Evolutionary conservation across 2,888 invertebrate species (phyloP), one percentile per base, ranked within the genome.

Genomic region (Antheraea assamensis): DNA sequence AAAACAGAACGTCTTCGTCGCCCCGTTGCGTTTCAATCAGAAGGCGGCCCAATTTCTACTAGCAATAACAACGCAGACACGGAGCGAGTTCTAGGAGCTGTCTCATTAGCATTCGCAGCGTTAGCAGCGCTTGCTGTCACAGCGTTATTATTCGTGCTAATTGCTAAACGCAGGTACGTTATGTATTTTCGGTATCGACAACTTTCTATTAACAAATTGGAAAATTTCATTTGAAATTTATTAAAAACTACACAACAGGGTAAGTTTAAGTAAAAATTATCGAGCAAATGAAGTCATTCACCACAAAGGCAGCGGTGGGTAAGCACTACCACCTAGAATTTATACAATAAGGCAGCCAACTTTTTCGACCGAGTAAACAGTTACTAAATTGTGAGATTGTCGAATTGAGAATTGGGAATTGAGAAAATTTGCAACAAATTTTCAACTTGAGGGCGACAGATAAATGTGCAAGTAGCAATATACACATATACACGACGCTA

Each of bases 41-140:
- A 93, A 74, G 90, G 92, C 24, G 86, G 84, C 13, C 82, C 86
- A 10, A 80, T 86, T 73, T 74, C 81, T 3, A 84, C 85, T 0
- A 79, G 81, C 1, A 85, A 78, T 19, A 79, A 82, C 13, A 81
- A 82, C 2, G 89, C 89, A 0, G 92, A 91, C 70, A 84, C 94
- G 0, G 94, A 94, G 58, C 85, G 91, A 0, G 93, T 94, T 42
- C 83, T 94, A 1, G 94, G 94, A 0, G 93, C 93, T 0, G 92
- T 94, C 19, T 94, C 94, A 0, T 81, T 94, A 15, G 94, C 93
- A 0, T 94, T 94, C 75, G 94, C 94, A 10, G 93, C 90, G 1
- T 87, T 94, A 0, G 94, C 94, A 1, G 91, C 92, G 0, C 76
- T 93, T 4, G 94, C 94, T 4, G 94, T 94, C 15, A 88, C 92